Base-by-base conservation (phyloP, 1,140 invertebrate species). In the Drosophila pseudoobscura region DNA sequence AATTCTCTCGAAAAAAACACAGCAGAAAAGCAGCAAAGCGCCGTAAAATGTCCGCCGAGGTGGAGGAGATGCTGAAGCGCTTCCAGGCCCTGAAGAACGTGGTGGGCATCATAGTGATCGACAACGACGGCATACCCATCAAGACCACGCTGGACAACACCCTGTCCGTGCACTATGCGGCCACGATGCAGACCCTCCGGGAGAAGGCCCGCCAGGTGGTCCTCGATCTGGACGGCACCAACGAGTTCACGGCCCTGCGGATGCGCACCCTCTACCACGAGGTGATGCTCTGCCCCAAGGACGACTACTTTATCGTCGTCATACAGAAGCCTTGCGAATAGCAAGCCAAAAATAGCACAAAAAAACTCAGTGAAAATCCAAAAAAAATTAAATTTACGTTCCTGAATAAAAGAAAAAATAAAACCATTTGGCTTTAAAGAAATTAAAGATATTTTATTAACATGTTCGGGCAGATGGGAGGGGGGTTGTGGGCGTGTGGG, bases 211-310 rank as follows among this genome's bases (percentile, higher is more conserved):
- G 95, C 44, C 93, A 93, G 60, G 94, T 94, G 22, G 94, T 97
- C 0, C 89, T 95, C 74, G 96, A 97, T 62, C 85, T 97, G 74
- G 96, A 97, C 89, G 94, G 95, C n/a, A 93, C 94, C 3, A 97
- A 97, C 91, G 96, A 97, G 78, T 92, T 97, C 35, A 95, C 94
- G 4, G 96, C 96, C 75, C 90, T 99, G 15, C 94, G 98, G 43
- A 94, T 99, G 50, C 93, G 97, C 70, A 97, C 97, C 49, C 97
- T 96, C 84, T 98, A 97, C 83, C 96, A 97, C 92, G 98, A 99
- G 93, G 96, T 98, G 47, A 96, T 98, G 94, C 95, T 98, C 6
- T 96, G 96, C 8, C 97, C 97, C 15, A 94, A 95, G 75, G 95
- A 94, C 90, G 94, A 95, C 65, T 95, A 95, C 83, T 94, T 95